Percentiles rank a stretch among this genome's conserved stretches.
phyloP scores from a whole-genome alignment of 2,888 invertebrate genomes.

The Diaphora mendica region DNA sequence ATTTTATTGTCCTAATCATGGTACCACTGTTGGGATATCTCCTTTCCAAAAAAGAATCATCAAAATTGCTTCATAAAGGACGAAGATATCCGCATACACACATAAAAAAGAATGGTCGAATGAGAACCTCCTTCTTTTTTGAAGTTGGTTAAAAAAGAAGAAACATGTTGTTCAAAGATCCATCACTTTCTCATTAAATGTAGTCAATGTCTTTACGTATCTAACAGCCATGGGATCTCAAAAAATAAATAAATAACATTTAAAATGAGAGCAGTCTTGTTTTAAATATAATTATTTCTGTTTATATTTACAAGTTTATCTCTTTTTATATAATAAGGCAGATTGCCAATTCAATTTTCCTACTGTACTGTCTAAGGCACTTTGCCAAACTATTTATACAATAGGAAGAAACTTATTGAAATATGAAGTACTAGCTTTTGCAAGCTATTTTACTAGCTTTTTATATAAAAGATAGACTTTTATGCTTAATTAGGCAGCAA shows the following conservation, averaged over 20 bases:
- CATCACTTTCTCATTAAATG: background rate
- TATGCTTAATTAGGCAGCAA: background rate
- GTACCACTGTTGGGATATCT: too few relatives aligned
- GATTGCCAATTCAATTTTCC: slow-evolving; percentile 53
- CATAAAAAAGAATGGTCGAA: too few relatives aligned
- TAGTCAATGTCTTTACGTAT: background rate
- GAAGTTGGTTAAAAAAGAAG: too few relatives aligned
- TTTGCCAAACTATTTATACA: slow-evolving; percentile 56
- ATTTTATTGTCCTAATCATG: too few relatives aligned
- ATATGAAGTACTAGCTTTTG: background rate
- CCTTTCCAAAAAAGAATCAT: too few relatives aligned
- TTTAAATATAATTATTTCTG: slow-evolving; percentile 13
- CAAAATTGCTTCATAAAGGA: too few relatives aligned
- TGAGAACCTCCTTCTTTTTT: too few relatives aligned
- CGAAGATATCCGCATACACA: too few relatives aligned
- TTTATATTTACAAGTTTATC: slow-evolving; percentile 31
- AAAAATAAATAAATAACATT: too few relatives aligned
- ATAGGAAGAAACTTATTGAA: slow-evolving; percentile 36
- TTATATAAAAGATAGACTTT: too few relatives aligned
- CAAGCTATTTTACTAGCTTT: background rate
- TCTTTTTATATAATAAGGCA: slow-evolving; percentile 51
- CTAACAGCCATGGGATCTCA: background rate
- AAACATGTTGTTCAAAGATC: background rate
- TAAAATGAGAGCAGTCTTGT: too few relatives aligned
- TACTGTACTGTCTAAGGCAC: slow-evolving; percentile 38